A percentile compares a stretch with the other conserved stretches of the same genome.
Conservation (phyloP, 2,888 invertebrate species). For the Ashinkailepas kermadecensis region DNA sequence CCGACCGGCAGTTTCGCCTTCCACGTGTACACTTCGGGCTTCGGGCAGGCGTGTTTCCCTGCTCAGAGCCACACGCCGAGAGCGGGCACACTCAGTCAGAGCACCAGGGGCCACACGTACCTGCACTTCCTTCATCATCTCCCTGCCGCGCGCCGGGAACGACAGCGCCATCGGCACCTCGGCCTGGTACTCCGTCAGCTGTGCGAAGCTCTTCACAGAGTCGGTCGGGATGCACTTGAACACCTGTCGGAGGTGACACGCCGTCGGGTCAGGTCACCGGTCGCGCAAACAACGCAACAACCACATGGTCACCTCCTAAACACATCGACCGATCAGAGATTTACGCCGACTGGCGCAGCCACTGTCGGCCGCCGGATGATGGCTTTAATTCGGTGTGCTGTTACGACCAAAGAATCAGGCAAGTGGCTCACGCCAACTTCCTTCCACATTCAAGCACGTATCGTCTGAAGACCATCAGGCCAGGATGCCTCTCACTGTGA, state of each 20-base stretch:
- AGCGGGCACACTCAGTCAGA: too few relatives aligned
- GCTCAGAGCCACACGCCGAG: not conserved
- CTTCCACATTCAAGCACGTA: too few relatives aligned
- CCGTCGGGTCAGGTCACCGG: too few relatives aligned
- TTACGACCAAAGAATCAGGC: too few relatives aligned
- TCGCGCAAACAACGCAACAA: too few relatives aligned
- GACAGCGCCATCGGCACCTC: slow-evolving; percentile 61
- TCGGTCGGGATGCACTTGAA: slow-evolving; percentile 88
- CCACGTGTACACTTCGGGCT: not conserved
- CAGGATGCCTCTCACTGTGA: not conserved
- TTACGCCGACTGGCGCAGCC: too few relatives aligned
- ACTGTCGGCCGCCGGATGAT: too few relatives aligned
- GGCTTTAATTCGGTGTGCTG: too few relatives aligned
- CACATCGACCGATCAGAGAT: too few relatives aligned
- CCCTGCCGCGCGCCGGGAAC: slow-evolving; percentile 59
- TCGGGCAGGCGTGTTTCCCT: not conserved
- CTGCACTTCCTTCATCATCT: slow-evolving; percentile 60
- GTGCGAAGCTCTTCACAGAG: slow-evolving; percentile 64
- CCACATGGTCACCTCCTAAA: too few relatives aligned
- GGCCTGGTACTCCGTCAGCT: slow-evolving; percentile 66
- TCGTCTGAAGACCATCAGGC: too few relatives aligned
- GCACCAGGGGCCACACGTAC: slow-evolving; percentile 45
- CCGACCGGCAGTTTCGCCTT: not conserved
- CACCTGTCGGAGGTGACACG: slow-evolving; percentile 48
- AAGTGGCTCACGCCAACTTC: too few relatives aligned